Evolutionary conservation across 2,888 invertebrate genomes (phyloP).

Genomic region (Masnerella sp.): DNA sequence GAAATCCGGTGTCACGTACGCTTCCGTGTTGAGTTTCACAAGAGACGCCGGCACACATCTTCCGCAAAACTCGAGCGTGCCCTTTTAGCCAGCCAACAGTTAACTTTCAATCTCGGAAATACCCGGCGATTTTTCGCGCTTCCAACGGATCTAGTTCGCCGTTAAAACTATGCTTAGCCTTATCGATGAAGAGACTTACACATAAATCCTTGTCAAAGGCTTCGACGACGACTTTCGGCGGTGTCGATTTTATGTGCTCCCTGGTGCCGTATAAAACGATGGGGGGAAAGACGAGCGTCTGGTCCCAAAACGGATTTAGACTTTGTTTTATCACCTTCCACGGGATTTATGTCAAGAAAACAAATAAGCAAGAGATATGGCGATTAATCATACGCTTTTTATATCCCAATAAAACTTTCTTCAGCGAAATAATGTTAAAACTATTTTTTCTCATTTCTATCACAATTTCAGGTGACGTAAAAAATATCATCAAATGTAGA

Average conservation of each 20-base stretch:
- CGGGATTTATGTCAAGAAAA: slow-evolving; percentile 14
- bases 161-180: slow-evolving; percentile 20
- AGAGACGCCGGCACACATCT: slow-evolving; percentile 75
- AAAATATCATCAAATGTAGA: no score
- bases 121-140: neutral
- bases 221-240: slow-evolving; percentile 77
- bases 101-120: slow-evolving; percentile 25
- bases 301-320: slow-evolving; percentile 82
- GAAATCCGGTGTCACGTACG: slow-evolving; percentile 72
- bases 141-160: neutral
- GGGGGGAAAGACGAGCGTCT: slow-evolving; percentile 79
- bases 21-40: slow-evolving; percentile 75
- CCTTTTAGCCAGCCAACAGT: slow-evolving; percentile 60
- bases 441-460: no score
- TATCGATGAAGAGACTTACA: slow-evolving; percentile 69
- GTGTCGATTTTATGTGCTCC: slow-evolving; percentile 74
- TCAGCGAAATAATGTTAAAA: no score
- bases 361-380: slow-evolving; percentile 1
- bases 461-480: no score
- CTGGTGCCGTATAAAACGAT: slow-evolving; percentile 76
- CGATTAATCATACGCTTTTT: no score
- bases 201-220: slow-evolving; percentile 78
- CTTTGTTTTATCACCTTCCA: slow-evolving; percentile 75
- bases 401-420: no score
- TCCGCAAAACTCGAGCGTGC: slow-evolving; percentile 77